These are phyloP conservation scores for Drosophila sucinea DNA, from an alignment of 1,140 invertebrate species.

Conservation along the genomic window DNA sequence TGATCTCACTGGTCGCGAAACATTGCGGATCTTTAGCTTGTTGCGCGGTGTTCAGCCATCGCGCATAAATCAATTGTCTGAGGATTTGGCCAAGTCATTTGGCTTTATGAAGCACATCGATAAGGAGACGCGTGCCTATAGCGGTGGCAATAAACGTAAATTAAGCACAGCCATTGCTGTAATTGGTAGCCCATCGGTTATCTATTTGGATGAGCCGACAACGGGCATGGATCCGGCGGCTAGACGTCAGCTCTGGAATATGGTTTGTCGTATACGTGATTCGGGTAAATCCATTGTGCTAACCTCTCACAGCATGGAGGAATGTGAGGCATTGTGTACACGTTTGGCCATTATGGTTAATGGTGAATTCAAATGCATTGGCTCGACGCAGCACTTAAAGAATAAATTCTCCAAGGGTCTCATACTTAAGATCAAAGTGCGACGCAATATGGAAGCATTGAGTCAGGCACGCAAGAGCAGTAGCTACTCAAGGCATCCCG, in stretches of 20 bases:
- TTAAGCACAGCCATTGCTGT: constrained; percentile 96
- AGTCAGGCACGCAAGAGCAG: constrained; percentile 34
- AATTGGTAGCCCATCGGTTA: constrained; percentile 93
- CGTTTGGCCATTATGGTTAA: constrained; percentile 94
- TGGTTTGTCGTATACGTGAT: constrained; percentile 86
- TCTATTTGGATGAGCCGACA: constrained; percentile 94
- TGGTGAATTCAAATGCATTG: constrained; percentile 90
- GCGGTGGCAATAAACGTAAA: constrained; percentile 97
- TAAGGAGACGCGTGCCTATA: constrained; percentile 87
- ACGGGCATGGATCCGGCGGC: constrained; percentile 93
- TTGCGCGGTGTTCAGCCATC: constrained; percentile 88
- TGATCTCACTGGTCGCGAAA: constrained; percentile 91
- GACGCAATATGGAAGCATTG: constrained; percentile 29
- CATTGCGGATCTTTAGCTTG: constrained; percentile 89
- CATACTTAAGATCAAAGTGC: constrained; percentile 75
- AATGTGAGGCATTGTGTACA: constrained; percentile 94
- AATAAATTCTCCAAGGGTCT: constrained; percentile 89
- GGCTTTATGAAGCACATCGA: constrained; percentile 84
- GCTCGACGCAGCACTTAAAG: constrained; percentile 88
- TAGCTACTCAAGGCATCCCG: constrained; percentile 29
- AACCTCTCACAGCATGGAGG: constrained; percentile 93
- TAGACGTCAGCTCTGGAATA: constrained; percentile 91
- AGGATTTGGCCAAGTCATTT: constrained; percentile 83
- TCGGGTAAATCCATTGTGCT: constrained; percentile 89
- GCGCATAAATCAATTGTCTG: constrained; percentile 82